A percentile compares a stretch with the other conserved stretches of the same genome.
Evolutionary conservation across 2,888 invertebrate genomes (phyloP).

Genomic region (Tineola bisselliella): DNA sequence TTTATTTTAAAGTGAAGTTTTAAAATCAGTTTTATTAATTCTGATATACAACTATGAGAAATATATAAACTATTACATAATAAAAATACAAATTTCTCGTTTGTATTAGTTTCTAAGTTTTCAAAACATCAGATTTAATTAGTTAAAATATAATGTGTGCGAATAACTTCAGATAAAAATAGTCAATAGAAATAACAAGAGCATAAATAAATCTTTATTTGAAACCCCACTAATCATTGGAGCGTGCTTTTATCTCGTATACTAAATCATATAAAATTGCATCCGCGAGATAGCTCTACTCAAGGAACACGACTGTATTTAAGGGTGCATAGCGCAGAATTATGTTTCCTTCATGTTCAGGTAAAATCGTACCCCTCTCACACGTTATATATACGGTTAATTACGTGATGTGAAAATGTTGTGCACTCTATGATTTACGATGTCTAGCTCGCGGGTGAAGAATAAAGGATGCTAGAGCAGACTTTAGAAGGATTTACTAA

Average conservation of each 20-base stretch:
- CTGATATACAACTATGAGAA: no score
- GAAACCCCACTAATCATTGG: neutral
- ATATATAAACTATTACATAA: no score
- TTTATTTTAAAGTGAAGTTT: neutral
- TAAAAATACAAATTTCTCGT: no score
- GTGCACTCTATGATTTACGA: conserved; percentile 34
- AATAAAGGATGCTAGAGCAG: conserved; percentile 1
- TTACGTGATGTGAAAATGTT: conserved; percentile 35
- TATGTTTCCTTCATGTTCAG: conserved; percentile 17
- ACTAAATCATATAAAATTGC: conserved; percentile 11
- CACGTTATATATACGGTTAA: conserved; percentile 38
- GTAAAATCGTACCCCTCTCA: conserved; percentile 23
- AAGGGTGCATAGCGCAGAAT: conserved; percentile 1
- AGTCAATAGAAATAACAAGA: neutral
- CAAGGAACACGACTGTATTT: neutral
- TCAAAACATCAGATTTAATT: no score
- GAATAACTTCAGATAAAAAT: no score
- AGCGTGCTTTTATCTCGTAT: neutral
- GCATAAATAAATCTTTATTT: neutral
- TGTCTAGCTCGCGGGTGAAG: conserved; percentile 18
- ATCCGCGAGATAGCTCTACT: neutral
- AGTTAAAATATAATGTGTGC: no score
- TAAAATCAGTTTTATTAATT: no score
- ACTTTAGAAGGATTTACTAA: neutral
- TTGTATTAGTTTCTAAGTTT: no score